Evolutionary conservation across 2,113 vertebrate genomes (phyloP).

Genomic region (Formicarius rufipectus): DNA sequence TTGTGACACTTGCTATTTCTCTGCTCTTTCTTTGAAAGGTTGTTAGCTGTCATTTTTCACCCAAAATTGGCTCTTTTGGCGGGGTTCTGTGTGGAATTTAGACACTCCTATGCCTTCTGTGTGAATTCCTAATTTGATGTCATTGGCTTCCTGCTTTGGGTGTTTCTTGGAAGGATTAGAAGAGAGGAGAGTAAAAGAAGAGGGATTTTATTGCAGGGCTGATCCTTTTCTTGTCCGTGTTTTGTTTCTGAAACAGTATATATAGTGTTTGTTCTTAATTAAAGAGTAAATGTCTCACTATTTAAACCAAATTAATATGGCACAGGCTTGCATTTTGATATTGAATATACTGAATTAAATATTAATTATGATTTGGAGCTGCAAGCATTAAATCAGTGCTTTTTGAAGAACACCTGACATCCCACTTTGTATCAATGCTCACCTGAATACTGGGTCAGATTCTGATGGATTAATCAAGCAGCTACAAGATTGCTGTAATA

Average conservation of each 20-base stretch:
- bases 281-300: neutral
- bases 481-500: neutral
- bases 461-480: neutral
- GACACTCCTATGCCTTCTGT: neutral
- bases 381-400: neutral
- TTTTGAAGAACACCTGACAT: neutral
- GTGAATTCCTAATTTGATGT: slow-evolving; percentile 9
- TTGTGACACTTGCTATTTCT: slow-evolving; percentile 15
- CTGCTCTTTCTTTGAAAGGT: slow-evolving; percentile 25
- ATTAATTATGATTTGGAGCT: neutral
- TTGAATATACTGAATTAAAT: neutral
- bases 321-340: neutral
- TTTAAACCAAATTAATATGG: neutral
- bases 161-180: neutral
- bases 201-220: neutral
- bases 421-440: neutral
- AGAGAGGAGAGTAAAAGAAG: neutral
- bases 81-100: neutral
- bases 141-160: neutral
- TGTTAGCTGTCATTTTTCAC: slow-evolving; percentile 12
- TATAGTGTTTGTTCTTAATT: neutral
- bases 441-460: neutral
- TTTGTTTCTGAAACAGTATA: neutral
- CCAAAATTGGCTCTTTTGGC: neutral
- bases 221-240: neutral